Evolutionary conservation across 2,797 vertebrate species (phyloP), one percentile per base, ranked within the genome.

Genomic region (Trachurus trachurus): DNA sequence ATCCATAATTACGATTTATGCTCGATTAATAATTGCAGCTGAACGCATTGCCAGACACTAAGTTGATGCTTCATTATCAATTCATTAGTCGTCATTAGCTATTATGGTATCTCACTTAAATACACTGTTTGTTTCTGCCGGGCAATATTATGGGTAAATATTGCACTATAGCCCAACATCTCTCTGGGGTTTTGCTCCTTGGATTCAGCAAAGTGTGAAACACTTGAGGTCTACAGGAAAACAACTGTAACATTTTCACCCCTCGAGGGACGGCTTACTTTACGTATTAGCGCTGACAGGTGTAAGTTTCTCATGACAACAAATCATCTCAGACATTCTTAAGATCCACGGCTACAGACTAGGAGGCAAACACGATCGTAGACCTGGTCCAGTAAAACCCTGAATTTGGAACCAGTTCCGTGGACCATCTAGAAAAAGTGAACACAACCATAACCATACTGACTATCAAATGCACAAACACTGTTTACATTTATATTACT

Each of bases 1-100:
- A 87, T 89, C 70, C 73, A 74, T 90, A 93, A 94, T 92, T 90
- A 88, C 52, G 75, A 90, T 92, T 93, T 88, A 90, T 64, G 56
- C 89, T 78, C 88, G 84, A 93, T 92, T 90, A 92, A 92, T 93
- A 94, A 93, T 88, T 90, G 82, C 59, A 69, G 83, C 82, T 80
- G 74, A 89, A 81, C 45, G 73, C 64, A 62, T 59, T 73, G 66
- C 60, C 76, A 74, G 82, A 80, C n/a, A 6, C 59, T 53, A 70
- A 88, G 78, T 82, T 82, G 66, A 81, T 85, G 72, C 81, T 91
- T 93, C 83, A 93, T 93, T 92, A 94, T 82, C 72, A 75, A 78
- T 89, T 90, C 83, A 92, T 93, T 92, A 91, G 65, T 81, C 77
- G 76, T 86, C 78, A 83, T 93, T 92, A 88, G 59, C 71, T 66